These are phyloP conservation scores for Sinocyclocheilus anophthalmus DNA, from an alignment of 2,113 vertebrate species.

Conservation along the genomic window DNA sequence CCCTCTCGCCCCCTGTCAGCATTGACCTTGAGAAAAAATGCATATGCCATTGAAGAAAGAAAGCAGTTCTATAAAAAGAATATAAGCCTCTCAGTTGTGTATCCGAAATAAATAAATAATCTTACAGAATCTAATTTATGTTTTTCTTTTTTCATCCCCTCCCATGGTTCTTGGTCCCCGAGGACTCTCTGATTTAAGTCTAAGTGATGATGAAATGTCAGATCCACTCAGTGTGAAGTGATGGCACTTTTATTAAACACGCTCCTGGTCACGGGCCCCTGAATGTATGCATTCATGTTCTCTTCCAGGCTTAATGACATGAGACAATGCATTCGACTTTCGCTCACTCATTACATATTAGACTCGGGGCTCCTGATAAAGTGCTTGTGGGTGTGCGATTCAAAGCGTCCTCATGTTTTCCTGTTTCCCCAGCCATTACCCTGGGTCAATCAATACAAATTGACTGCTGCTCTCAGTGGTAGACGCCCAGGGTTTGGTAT, in stretches of 20 bases:
- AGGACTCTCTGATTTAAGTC: constrained; percentile 42
- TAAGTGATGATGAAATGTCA: constrained; percentile 43
- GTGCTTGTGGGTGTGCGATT: neutral
- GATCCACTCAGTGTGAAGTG: constrained; percentile 30
- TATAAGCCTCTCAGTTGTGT: constrained; percentile 38
- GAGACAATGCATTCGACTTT: constrained; percentile 24
- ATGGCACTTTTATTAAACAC: constrained; percentile 40
- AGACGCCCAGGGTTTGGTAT: constrained; percentile 37
- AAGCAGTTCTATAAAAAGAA: constrained; percentile 22
- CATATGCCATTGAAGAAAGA: constrained; percentile 18
- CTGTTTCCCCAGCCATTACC: constrained; percentile 23
- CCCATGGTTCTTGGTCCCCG: neutral
- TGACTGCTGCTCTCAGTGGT: constrained; percentile 27
- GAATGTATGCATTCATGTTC: constrained; percentile 19
- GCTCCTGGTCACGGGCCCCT: constrained; percentile 3
- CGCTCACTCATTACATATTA: constrained; percentile 40
- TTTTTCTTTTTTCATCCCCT: constrained; percentile 13
- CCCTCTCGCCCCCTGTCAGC: constrained; percentile 33
- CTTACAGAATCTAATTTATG: constrained; percentile 36
- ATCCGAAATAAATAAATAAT: constrained; percentile 39
- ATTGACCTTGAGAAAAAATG: constrained; percentile 48
- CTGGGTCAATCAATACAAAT: constrained; percentile 44
- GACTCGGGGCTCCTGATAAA: constrained; percentile 8
- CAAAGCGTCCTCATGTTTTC: neutral
- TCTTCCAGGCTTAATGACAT: constrained; percentile 24